Evolutionary conservation across 2,113 vertebrate genomes (phyloP), one percentile per base, ranked within the genome.

Genomic region (Seriola rivoliana): DNA sequence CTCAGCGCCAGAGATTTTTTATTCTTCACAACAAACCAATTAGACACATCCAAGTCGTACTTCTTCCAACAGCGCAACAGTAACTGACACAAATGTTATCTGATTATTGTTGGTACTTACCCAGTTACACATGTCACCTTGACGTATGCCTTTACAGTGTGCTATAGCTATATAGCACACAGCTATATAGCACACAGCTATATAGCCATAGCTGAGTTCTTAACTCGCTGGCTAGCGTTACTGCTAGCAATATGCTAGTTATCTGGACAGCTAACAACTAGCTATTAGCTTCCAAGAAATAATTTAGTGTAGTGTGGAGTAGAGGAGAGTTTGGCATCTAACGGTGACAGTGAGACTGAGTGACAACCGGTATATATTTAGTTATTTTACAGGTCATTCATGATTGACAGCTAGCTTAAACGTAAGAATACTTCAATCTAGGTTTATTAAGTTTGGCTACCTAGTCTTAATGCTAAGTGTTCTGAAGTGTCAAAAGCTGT

Each of bases 361-460:
- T 8, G 19, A 6, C 5, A 36, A 4, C 29, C 25, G 21, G 5
- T 19, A 19, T 13, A 29, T 4, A 17, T 17, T 0, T 21, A 7
- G 4, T 55, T 60, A 36, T 69, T 50, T 21, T 4, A 58, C 17
- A 36, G 19, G 12, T 55, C n/a, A 34, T 19, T 36, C 25, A 2
- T 48, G 32, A 29, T 4, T 75, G 34, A 46, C 55, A 69, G 16
- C 29, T 55, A 8, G 0, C 16, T 48, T 34, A 42, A 36, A 9
- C 5, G 17, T 32, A 40, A 63, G 13, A 38, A 34, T 2, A 50
- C 14, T 4, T 44, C 5, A 23, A 65, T 42, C 29, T 5, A 14
- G n/a, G 57, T 55, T 71, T 32, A 42, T 19, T 13, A 11, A 64
- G 17, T 50, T 52, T 12, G 34, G 63, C 68, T 77, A 62, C 46